A percentile compares a stretch with the other conserved stretches of the same genome.
phyloP scores from a whole-genome alignment of 2,113 vertebrate species.

The Diphyllodes magnificus region DNA sequence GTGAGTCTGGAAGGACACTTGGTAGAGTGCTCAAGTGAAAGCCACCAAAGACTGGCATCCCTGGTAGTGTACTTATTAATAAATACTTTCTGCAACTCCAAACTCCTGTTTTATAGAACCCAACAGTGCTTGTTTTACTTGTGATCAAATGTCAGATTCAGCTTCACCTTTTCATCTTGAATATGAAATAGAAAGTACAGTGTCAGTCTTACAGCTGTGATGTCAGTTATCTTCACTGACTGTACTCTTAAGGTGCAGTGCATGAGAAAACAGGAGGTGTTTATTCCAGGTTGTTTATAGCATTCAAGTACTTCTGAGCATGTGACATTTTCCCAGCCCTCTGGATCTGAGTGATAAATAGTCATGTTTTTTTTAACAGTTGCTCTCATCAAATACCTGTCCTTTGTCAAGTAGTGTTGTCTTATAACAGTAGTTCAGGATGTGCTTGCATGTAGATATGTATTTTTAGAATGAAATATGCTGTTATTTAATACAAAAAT shows the following conservation, averaged over 20 bases:
- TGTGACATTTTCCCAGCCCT: neutral
- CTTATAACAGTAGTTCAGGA: neutral
- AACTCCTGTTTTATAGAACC: neutral
- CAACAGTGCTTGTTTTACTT: neutral
- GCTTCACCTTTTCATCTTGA: neutral
- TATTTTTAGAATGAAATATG: neutral
- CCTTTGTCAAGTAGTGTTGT: neutral
- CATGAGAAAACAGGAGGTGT: neutral
- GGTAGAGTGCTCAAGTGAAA: neutral
- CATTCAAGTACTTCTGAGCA: neutral
- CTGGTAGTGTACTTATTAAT: neutral
- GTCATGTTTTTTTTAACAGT: neutral
- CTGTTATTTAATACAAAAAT: neutral
- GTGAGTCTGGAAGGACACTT: conserved; percentile 51
- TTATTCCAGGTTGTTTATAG: neutral
- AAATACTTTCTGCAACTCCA: neutral
- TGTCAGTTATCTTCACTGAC: neutral
- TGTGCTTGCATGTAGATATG: neutral
- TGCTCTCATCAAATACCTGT: neutral
- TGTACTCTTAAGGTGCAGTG: rapidly evolving
- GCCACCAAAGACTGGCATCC: rapidly evolving
- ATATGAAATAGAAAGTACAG: neutral
- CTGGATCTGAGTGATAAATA: neutral
- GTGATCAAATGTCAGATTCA: neutral
- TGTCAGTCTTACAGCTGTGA: rapidly evolving